Percentiles rank a stretch among this genome's conserved stretches.
phyloP scores from a whole-genome alignment of 2,113 vertebrate genomes.

The Pluvialis apricaria region DNA sequence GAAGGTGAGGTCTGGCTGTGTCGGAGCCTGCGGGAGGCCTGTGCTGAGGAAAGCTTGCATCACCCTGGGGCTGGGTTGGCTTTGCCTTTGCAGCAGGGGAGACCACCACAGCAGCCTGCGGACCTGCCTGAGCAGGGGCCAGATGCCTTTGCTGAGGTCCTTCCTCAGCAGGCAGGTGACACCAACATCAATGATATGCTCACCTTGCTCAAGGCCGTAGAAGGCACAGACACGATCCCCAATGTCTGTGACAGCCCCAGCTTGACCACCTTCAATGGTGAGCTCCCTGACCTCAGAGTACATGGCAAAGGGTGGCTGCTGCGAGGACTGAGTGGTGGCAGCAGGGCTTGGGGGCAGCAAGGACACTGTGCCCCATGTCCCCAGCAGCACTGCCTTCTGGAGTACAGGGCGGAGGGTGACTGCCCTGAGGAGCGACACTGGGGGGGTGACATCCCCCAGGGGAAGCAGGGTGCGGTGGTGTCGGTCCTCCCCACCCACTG shows the following conservation, averaged over 20 bases:
- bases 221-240: background rate
- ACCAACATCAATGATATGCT: background rate
- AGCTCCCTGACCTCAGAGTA: background rate
- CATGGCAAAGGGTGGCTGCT: background rate
- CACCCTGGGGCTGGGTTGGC: background rate
- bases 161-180: too few relatives aligned
- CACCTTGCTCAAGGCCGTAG: background rate
- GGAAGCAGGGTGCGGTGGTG: too few relatives aligned
- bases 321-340: background rate
- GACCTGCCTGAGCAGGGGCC: background rate
- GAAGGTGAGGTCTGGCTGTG: background rate
- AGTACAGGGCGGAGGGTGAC: background rate
- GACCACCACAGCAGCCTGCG: accelerated
- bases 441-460: background rate
- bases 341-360: background rate
- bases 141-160: background rate
- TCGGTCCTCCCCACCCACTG: too few relatives aligned
- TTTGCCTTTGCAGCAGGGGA: background rate
- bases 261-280: too few relatives aligned
- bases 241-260: background rate
- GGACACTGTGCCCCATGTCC: background rate
- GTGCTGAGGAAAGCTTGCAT: background rate
- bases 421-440: background rate
- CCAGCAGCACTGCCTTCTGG: background rate
- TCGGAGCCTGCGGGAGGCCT: background rate